phyloP scores from a whole-genome alignment of 2,797 vertebrate genomes.

The Gobionotothen gibberifrons region DNA sequence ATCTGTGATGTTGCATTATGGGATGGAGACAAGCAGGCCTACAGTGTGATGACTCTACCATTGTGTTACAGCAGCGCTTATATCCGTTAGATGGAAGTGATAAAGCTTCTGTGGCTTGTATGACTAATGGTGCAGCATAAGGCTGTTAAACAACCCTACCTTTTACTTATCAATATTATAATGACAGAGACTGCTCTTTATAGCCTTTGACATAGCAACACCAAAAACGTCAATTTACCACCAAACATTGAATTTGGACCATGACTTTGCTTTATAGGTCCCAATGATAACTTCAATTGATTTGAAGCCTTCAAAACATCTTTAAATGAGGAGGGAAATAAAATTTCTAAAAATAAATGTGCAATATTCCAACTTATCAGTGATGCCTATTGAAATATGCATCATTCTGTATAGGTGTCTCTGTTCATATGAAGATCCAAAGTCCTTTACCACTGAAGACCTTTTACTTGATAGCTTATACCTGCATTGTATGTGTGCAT shows the following conservation, averaged over 20 bases:
- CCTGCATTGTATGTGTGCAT: background rate
- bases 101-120: slow-evolving; percentile 44
- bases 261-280: background rate
- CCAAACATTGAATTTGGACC: background rate
- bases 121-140: slow-evolving; percentile 56
- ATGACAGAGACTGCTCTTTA: slow-evolving; percentile 18
- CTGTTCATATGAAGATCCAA: background rate
- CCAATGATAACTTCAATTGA: background rate
- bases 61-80: slow-evolving; percentile 33
- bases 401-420: background rate
- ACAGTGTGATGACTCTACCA: slow-evolving; percentile 16
- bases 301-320: background rate
- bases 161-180: slow-evolving; percentile 52
- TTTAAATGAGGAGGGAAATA: background rate
- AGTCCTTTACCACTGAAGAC: background rate
- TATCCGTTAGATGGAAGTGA: slow-evolving; percentile 57
- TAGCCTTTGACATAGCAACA: background rate
- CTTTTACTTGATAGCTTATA: background rate
- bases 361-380: background rate
- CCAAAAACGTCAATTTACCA: background rate
- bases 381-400: background rate
- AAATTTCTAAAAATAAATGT: background rate
- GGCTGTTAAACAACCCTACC: slow-evolving; percentile 37
- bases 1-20: slow-evolving; percentile 8
- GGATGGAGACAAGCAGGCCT: slow-evolving; percentile 15